phyloP scores from a whole-genome alignment of 1,140 invertebrate genomes.

The Conus betulinus region DNA sequence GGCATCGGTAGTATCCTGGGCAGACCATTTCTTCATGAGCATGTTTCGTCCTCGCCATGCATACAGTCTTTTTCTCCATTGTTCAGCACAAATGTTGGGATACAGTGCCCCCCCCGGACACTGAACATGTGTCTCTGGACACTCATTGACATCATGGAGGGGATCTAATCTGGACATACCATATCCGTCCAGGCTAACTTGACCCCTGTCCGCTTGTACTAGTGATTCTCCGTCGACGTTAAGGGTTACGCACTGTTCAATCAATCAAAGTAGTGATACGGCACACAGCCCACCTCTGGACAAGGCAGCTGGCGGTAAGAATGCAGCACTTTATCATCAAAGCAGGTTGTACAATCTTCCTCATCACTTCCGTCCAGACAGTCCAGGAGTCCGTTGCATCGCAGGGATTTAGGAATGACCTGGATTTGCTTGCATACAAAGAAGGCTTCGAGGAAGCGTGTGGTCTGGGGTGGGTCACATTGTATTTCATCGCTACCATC shows the following conservation, averaged over 20 bases:
- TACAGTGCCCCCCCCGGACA: not conserved
- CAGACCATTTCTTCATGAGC: not conserved
- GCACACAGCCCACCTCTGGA: not conserved
- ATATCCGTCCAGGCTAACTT: not conserved
- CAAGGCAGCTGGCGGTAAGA: no score
- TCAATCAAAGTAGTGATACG: not conserved
- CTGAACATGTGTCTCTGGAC: not conserved
- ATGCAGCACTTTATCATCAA: no score
- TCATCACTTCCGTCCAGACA: not conserved
- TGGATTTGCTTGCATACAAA: slow-evolving; percentile 31
- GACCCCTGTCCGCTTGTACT: not conserved
- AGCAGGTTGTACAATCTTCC: not conserved
- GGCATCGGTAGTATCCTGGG: slow-evolving; percentile 18
- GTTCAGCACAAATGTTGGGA: slow-evolving; percentile 4
- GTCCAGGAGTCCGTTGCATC: not conserved
- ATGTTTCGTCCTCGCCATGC: slow-evolving; percentile 2
- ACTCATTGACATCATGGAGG: no score
- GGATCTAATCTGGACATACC: not conserved
- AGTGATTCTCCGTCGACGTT: not conserved
- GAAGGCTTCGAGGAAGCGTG: not conserved
- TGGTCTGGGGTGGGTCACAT: not conserved
- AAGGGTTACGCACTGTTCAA: not conserved
- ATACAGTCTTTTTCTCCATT: not conserved
- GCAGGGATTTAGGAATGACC: not conserved
- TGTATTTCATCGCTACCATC: slow-evolving; percentile 35